A percentile compares a stretch with the other conserved stretches of the same genome.
Conservation (phyloP, 2,888 invertebrate species). For the Aquatica leii region DNA sequence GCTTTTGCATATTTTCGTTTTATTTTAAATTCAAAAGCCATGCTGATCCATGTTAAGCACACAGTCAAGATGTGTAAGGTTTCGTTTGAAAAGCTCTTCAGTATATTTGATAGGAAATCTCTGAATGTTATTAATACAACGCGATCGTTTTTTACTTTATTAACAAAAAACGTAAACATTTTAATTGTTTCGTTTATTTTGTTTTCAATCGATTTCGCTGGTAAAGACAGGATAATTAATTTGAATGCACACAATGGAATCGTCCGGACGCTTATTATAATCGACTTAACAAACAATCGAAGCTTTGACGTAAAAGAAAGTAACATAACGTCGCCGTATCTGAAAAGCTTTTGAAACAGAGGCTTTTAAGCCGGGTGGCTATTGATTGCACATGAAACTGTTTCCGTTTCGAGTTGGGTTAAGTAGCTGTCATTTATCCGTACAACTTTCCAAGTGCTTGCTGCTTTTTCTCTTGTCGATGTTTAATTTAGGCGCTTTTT, state of each 20-base stretch:
- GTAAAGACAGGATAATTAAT: constrained; percentile 36
- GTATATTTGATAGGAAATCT: no score
- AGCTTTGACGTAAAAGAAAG: constrained; percentile 25
- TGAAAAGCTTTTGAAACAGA: constrained; percentile 27
- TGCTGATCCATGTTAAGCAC: no score
- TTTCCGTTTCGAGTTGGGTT: constrained; percentile 40
- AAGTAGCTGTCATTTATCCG: constrained; percentile 48
- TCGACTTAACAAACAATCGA: constrained; percentile 25
- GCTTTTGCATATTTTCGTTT: no score
- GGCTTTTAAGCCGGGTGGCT: constrained; percentile 29
- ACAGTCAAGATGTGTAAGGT: no score
- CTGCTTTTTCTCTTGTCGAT: constrained; percentile 23
- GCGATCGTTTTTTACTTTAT: no score
- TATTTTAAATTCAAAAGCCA: no score
- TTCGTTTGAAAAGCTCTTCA: background rate
- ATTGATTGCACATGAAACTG: constrained; percentile 36
- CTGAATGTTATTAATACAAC: background rate
- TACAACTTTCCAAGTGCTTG: constrained; percentile 43
- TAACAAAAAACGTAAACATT: background rate
- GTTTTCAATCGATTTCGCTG: constrained; percentile 18
- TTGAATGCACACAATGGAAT: constrained; percentile 25
- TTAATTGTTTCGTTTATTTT: no score
- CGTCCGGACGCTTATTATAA: constrained; percentile 27
- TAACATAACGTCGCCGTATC: constrained; percentile 14
- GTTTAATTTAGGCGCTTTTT: constrained; percentile 29